Base-by-base conservation (phyloP, 2,888 invertebrate species). In the Stegophylla sp. region DNA sequence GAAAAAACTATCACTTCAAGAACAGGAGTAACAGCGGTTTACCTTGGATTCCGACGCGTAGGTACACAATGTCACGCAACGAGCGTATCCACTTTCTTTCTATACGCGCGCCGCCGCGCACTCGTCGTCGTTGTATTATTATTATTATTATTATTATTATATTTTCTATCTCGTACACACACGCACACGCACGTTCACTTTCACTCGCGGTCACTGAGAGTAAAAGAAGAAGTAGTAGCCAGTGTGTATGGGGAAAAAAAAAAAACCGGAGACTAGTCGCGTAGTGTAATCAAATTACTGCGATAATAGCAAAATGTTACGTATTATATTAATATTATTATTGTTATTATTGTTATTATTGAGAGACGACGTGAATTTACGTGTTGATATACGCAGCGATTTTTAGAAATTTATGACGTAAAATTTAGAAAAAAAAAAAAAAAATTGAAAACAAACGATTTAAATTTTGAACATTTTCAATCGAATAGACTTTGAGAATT, bases 11-110 rank as follows among this genome's bases (percentile, higher is more conserved):
- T 74, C 63, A 74, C 74, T 63, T 63, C 74, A n/a, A 74, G 20
- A 10, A 41, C 63, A 15, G 23, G 59, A 45, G 61, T 34, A 63
- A 48, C 48, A 34, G 63, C 23, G 3, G 75, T 76, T 76, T 76
- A 76, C 75, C 75, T 76, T 76, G 75, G 64, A 76, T 66, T 53
- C 75, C 75, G 23, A 15, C 28, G 41, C 53, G 43, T 53, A 26
- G n/a, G n/a, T 20, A 3, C 26, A 64, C 75, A 66, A 66, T 76
- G 64, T 76, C 75, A 53, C 64, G 75, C 64, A 66, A 76, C 34
- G 64, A 66, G 53, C 53, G 75, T 76, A 53, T 76, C 64, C 64
- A 76, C 75, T 76, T 76, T 76, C 75, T 76, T 76, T 76, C 75
- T 76, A 20, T n/a, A 66, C 51, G n/a, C 64, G 41, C 64, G 1